Evolutionary conservation across 2,888 invertebrate species (phyloP).

Genomic region (Scrobipalpa atriplicella): DNA sequence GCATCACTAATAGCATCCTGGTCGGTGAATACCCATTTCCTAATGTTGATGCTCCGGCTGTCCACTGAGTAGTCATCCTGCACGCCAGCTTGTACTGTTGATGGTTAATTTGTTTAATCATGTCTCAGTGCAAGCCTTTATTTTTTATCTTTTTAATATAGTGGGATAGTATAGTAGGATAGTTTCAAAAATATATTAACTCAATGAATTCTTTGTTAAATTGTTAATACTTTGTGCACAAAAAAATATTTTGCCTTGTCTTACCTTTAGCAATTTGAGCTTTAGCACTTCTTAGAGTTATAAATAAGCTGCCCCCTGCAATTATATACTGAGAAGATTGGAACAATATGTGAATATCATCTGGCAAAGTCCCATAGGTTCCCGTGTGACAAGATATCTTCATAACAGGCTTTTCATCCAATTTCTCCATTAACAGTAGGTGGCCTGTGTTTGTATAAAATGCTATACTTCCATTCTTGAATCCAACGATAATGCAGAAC

Average conservation of each 20-base stretch:
- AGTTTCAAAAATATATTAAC: no score
- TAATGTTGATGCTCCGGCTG: slow-evolving; percentile 86
- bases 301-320: slow-evolving; percentile 90
- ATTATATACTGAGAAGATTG: slow-evolving; percentile 87
- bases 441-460: slow-evolving; percentile 96
- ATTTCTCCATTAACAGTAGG: slow-evolving; percentile 90
- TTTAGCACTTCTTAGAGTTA: slow-evolving; percentile 89
- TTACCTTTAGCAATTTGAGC: slow-evolving; percentile 91
- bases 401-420: slow-evolving; percentile 91
- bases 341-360: slow-evolving; percentile 90
- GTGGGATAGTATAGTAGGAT: no score
- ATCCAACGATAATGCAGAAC: slow-evolving; percentile 95
- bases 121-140: no score
- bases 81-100: slow-evolving; percentile 86
- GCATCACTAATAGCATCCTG: slow-evolving; percentile 90
- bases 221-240: no score
- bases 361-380: slow-evolving; percentile 75
- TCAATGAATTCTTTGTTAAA: no score
- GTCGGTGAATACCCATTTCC: slow-evolving; percentile 94
- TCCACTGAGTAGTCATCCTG: slow-evolving; percentile 79
- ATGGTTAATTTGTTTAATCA: neutral
- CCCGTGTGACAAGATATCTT: slow-evolving; percentile 90
- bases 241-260: neutral
- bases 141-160: no score
- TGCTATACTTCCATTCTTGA: slow-evolving; percentile 91